A percentile compares a stretch with the other conserved stretches of the same genome.
Conservation (phyloP, 35 echinoderm and acorn worm genomes). For the Heliocidaris tuberculata region DNA sequence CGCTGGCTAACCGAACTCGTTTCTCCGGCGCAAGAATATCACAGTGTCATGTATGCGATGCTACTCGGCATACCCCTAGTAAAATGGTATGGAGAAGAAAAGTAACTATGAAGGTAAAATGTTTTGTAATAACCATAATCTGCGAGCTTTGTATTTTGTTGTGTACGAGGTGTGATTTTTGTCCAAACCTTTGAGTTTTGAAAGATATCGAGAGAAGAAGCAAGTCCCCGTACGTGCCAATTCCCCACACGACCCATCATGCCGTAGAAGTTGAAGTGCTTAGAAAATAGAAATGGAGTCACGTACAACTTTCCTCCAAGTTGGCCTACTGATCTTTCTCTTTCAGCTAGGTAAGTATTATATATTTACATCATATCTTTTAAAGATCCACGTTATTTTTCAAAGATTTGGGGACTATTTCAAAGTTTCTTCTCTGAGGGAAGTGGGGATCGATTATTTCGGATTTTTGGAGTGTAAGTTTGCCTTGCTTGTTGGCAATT, state of each 20-base stretch:
- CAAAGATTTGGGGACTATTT: too few species aligned
- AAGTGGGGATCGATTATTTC: too few species aligned
- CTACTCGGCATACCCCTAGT: neutral
- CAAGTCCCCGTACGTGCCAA: neutral
- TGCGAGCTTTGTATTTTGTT: neutral
- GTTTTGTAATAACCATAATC: neutral
- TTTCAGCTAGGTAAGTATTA: neutral
- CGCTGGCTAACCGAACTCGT: neutral
- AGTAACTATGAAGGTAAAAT: neutral
- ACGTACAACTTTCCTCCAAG: neutral
- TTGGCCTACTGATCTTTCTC: neutral
- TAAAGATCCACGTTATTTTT: too few species aligned
- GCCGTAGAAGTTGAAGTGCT: neutral
- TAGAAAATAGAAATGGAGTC: neutral
- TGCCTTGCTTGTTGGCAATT: too few species aligned
- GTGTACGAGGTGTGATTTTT: neutral
- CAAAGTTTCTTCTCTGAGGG: too few species aligned
- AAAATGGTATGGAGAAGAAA: neutral
- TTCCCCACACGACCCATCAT: neutral
- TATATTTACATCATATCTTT: too few species aligned
- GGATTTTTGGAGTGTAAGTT: too few species aligned
- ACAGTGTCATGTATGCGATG: neutral
- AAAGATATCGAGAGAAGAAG: neutral
- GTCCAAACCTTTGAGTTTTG: neutral
- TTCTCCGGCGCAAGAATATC: neutral